Percentiles rank a stretch among this genome's conserved stretches.
phyloP scores from a whole-genome alignment of 2,888 invertebrate species.

The Hanleya hanleyi region DNA sequence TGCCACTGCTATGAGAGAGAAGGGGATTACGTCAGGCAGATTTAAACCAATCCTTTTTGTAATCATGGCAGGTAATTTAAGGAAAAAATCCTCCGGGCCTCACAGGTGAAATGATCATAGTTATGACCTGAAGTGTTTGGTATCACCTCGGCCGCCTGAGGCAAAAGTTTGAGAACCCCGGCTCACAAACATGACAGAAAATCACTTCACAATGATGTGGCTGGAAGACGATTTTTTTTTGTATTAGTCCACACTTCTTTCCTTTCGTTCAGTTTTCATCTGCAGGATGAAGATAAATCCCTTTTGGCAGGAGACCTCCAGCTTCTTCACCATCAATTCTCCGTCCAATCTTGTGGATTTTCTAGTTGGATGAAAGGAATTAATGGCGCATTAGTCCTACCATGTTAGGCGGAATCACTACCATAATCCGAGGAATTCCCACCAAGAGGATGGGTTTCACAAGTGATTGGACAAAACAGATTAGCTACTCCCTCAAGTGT shows the following conservation, averaged over 20 bases:
- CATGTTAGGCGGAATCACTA: not conserved
- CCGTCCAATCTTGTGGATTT: not conserved
- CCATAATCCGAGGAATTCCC: not conserved
- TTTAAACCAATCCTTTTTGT: not conserved
- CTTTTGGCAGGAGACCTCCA: not conserved
- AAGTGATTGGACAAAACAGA: not conserved
- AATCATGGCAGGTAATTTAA: conserved; percentile 5
- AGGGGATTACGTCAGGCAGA: not conserved
- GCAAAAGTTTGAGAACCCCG: too few relatives aligned
- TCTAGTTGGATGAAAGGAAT: not conserved
- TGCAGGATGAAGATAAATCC: not conserved
- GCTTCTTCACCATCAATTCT: not conserved
- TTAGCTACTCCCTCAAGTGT: not conserved
- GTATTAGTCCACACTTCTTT: too few relatives aligned
- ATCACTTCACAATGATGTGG: not conserved
- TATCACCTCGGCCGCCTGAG: too few relatives aligned
- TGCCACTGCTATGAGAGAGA: too few relatives aligned
- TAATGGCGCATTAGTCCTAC: not conserved
- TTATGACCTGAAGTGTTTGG: too few relatives aligned
- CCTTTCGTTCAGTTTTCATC: too few relatives aligned
- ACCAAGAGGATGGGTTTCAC: not conserved
- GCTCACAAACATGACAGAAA: not conserved
- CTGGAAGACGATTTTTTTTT: too few relatives aligned
- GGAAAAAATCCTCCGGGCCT: not conserved
- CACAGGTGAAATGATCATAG: conserved; percentile 6